phyloP scores from a whole-genome alignment of 2,113 vertebrate species.

The Sylvietta virens region DNA sequence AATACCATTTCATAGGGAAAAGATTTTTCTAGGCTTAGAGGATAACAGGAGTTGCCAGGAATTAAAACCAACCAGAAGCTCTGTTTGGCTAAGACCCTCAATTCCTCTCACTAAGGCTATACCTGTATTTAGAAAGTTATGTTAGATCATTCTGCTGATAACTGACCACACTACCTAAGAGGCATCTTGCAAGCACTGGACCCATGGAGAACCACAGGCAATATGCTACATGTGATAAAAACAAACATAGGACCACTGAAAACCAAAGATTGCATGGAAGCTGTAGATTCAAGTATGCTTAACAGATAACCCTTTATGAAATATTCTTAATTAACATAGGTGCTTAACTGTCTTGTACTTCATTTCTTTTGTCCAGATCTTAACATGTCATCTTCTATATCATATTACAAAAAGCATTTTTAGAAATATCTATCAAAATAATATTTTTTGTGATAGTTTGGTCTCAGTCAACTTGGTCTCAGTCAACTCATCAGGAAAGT shows the following conservation, averaged over 20 bases:
- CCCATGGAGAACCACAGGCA: neutral
- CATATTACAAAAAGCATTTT: neutral
- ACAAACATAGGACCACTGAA: neutral
- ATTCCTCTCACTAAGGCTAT: neutral
- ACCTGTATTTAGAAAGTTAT: neutral
- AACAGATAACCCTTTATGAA: neutral
- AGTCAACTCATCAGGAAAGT: rapidly evolving
- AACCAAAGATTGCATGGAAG: rapidly evolving
- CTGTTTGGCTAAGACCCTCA: neutral
- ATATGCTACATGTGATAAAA: neutral
- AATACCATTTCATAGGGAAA: neutral
- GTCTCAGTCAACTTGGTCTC: neutral
- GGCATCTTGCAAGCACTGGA: neutral
- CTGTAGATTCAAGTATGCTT: neutral
- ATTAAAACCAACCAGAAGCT: neutral
- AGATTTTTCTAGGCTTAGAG: neutral
- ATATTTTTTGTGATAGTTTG: neutral
- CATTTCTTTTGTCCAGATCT: neutral
- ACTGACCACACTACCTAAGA: neutral
- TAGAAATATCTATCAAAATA: neutral
- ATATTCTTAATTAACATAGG: neutral
- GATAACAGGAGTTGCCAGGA: neutral
- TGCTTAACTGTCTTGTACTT: neutral
- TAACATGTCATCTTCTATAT: neutral
- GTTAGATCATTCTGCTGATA: neutral